Evolutionary conservation across 2,888 invertebrate genomes (phyloP), one percentile per base, ranked within the genome.

Genomic region (Eristalis pertinax): DNA sequence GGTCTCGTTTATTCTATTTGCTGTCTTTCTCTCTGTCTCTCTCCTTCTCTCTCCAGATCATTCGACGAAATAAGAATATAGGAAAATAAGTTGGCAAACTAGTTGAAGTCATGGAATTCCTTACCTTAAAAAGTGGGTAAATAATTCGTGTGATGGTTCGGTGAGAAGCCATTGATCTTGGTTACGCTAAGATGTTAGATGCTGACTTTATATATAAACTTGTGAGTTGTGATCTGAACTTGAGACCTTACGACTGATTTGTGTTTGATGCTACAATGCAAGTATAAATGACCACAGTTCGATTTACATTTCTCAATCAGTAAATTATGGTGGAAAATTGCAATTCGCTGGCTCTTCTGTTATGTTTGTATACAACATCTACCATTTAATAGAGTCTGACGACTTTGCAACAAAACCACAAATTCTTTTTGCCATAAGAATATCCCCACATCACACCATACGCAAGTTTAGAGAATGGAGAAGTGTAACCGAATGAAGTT

Each of bases 61-160:
- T 64, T 62, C 58, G 32, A 77, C 77, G 67, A n/a, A 73, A 81
- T 70, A 76, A 69, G 74, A 83, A 70, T 74, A 75, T 75, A 68
- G 38, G 38, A 77, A 81, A 70, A 65, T 70, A 67, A 77, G 41
- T 67, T 69, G 69, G 41, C 56, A 70, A 86, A 86, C 82, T 62
- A 62, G 86, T 82, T 86, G 70, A 58, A 60, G 70, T 87, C 80
- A 76, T 83, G 75, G 38, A 87, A 84, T 87, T 87, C 84, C 68
- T 79, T 83, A 60, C 87, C 87, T 83, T 87, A 79, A 87, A 83
- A 87, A 83, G 87, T 83, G 70, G 83, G 86, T 83, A 83, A 87
- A 82, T 70, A 75, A 78, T 78, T 83, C 63, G 38, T 73, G 73
- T 65, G 69, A 72, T 72, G 35, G 60, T 64, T 81, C 50, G 38